Base-by-base conservation (phyloP, 2,113 vertebrate genomes). In the Coregonus clupeaformis region DNA sequence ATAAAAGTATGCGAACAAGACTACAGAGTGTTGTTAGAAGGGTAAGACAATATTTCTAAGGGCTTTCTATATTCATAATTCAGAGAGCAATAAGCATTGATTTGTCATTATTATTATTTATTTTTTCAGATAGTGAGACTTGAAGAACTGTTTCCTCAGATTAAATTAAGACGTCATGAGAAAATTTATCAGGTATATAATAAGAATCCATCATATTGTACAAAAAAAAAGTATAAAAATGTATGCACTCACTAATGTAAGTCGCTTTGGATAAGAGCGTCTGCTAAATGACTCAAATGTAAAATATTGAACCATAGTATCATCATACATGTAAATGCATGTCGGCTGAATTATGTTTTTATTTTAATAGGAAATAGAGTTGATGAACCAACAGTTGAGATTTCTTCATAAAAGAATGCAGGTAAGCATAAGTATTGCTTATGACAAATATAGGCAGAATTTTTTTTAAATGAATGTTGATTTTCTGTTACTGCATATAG, bases 331-430 rank as follows among this genome's bases (percentile, higher is more conserved):
- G 2, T 57, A 57, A 57, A 57, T 20, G 20, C 3, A 55, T 20
- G n/a, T 22, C 6, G 2, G 57, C 20, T 79, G n/a, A 45, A 22
- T n/a, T 59, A n/a, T 29, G 11, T 66, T 25, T 65, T 30, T 74
- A 14, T 78, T 18, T 76, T 72, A 45, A 57, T 82, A 94, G 92
- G 91, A 94, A 52, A 88, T 92, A 42, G 89, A 92, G 63, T 82
- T 90, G 69, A 86, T 94, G 57, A 91, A 78, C 70, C 92, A 93
- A 79, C 92, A 92, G 84, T 64, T 94, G 77, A 80, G 20, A 49
- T 93, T 94, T 84, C 89, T 94, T 75, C 86, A 91, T 70, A 90
- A 85, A 71, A 88, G 87, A 83, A 93, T 94, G 91, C 86, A 92
- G 90, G 93, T 91, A 75, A 83, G 78, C 57, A 59, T 16, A 24